Conservation (phyloP, 35 echinoderm and acorn worm species). For the Nesometra sesokonis region DNA sequence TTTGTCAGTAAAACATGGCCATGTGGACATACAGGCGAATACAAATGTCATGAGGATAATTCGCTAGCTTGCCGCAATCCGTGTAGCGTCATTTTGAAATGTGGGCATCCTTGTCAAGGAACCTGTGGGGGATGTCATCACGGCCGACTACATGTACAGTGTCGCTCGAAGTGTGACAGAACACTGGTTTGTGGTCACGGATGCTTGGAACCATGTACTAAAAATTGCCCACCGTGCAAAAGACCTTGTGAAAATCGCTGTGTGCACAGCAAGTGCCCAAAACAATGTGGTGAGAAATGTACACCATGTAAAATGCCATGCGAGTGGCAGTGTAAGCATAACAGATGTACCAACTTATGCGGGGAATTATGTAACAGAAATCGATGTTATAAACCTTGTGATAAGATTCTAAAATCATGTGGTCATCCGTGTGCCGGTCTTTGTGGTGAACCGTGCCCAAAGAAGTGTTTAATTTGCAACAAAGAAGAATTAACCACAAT, state of each 20-base stretch:
- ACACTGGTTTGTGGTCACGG: constrained; percentile 68
- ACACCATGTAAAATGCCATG: constrained; percentile 49
- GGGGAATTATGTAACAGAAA: constrained; percentile 32
- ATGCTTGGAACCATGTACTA: constrained; percentile 40
- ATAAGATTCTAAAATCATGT: constrained; percentile 20
- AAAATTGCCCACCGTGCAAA: constrained; percentile 70
- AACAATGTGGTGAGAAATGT: constrained; percentile 58
- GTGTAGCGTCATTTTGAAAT: constrained; percentile 33
- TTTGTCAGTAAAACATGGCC: background rate
- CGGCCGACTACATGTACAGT: constrained; percentile 45
- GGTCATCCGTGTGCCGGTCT: constrained; percentile 75
- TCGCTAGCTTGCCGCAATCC: constrained; percentile 24
- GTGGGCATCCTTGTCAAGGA: constrained; percentile 50
- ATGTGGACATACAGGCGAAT: constrained; percentile 54
- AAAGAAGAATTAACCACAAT: constrained; percentile 50
- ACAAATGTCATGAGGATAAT: constrained; percentile 31
- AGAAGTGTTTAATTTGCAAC: constrained; percentile 62
- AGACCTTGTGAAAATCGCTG: constrained; percentile 68
- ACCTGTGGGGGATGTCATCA: constrained; percentile 24
- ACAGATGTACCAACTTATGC: constrained; percentile 28
- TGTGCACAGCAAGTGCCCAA: constrained; percentile 64
- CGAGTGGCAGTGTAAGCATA: constrained; percentile 39
- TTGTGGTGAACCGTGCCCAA: constrained; percentile 77
- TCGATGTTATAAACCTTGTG: constrained; percentile 49
- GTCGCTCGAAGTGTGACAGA: constrained; percentile 36